Percentiles rank a stretch among this genome's conserved stretches.
phyloP scores from a whole-genome alignment of 2,888 invertebrate species.

The Myopa tessellatipennis region DNA sequence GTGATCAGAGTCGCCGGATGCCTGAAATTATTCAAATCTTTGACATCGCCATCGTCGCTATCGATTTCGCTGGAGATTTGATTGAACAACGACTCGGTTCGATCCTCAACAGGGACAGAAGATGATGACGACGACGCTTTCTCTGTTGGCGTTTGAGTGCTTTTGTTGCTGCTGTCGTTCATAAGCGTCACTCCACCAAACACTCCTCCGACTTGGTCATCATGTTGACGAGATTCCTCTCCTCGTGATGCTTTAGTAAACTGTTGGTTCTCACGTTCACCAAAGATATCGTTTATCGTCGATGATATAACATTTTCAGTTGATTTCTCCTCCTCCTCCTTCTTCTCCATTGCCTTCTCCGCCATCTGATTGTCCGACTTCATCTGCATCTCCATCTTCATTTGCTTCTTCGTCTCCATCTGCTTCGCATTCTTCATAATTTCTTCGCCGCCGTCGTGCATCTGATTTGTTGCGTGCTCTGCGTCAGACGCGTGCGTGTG shows the following conservation, averaged over 20 bases:
- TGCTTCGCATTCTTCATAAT: not conserved
- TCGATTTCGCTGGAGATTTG: slow-evolving; percentile 61
- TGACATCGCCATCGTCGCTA: slow-evolving; percentile 61
- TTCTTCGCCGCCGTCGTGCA: not conserved
- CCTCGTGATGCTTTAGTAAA: not conserved
- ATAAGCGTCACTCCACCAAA: not conserved
- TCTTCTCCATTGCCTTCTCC: too few species aligned
- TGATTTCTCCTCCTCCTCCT: slow-evolving; percentile 52
- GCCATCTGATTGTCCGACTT: not conserved
- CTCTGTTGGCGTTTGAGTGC: not conserved
- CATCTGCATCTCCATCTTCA: not conserved
- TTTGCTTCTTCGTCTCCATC: not conserved
- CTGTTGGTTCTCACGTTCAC: slow-evolving; percentile 33
- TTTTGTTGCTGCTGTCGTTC: not conserved
- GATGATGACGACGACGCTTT: not conserved
- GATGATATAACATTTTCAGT: slow-evolving; percentile 45
- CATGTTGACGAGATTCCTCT: too few species aligned
- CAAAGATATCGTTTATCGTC: slow-evolving; percentile 45
- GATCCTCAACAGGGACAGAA: not conserved
- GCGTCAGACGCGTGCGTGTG: slow-evolving; percentile 25
- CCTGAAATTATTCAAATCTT: slow-evolving; percentile 63
- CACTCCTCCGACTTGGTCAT: too few species aligned
- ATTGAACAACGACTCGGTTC: slow-evolving; percentile 53
- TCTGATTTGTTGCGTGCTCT: not conserved
- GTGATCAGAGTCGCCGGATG: slow-evolving; percentile 64